Conservation (phyloP, 2,797 vertebrate species). For the Molothrus aeneus region DNA sequence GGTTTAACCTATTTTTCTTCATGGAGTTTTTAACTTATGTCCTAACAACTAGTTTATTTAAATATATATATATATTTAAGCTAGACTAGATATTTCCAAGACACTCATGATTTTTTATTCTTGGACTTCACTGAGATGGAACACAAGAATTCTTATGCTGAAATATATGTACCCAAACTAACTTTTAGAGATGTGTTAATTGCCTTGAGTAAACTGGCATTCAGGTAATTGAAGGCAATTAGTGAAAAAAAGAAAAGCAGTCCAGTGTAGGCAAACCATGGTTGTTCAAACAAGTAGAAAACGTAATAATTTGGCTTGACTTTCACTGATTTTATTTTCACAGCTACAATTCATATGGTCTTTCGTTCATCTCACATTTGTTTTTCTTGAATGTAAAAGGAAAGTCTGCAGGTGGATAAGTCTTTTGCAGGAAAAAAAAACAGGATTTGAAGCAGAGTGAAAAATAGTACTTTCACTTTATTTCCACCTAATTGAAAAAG, state of each 20-base stretch:
- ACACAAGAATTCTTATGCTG: not conserved
- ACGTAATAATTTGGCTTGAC: not conserved
- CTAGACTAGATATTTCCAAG: not conserved
- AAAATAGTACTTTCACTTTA: not conserved
- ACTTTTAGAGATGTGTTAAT: not conserved
- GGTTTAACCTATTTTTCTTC: not conserved
- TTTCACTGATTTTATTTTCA: not conserved
- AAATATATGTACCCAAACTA: not conserved
- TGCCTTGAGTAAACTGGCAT: not conserved
- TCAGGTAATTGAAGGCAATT: constrained; percentile 19
- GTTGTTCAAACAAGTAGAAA: constrained; percentile 9
- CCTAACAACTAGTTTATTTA: not conserved
- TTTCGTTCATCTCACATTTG: not conserved
- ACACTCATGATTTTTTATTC: not conserved
- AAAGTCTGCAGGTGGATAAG: not conserved
- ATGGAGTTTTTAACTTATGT: not conserved
- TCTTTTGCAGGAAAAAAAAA: not conserved
- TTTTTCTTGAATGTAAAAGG: not conserved
- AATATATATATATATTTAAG: not conserved
- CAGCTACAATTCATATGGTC: not conserved
- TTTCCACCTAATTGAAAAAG: not conserved
- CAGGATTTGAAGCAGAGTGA: not conserved
- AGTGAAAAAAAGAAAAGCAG: constrained; percentile 8
- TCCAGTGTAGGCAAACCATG: not conserved
- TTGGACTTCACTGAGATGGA: not conserved